phyloP scores from a whole-genome alignment of 2,113 vertebrate genomes.

The Ahaetulla prasina region DNA sequence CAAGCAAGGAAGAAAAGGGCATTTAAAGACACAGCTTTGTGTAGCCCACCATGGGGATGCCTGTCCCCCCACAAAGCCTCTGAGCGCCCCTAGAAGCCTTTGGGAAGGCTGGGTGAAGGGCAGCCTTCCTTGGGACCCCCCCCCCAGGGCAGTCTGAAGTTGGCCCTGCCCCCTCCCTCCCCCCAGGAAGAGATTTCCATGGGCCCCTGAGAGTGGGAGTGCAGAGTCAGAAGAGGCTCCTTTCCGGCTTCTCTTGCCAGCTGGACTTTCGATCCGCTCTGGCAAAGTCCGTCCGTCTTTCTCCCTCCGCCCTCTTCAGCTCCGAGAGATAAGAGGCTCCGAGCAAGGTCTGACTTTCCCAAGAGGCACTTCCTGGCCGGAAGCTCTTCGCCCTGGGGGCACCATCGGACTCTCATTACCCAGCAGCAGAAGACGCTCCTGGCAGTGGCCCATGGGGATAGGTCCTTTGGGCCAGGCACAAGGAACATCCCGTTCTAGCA shows the following conservation, averaged over 20 bases:
- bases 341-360: neutral
- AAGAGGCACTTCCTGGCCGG: neutral
- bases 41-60: neutral
- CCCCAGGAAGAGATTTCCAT: neutral
- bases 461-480: rapidly evolving
- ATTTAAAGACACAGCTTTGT: neutral
- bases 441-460: neutral
- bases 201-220: neutral
- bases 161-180: too few relatives aligned
- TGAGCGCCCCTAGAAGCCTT: neutral
- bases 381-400: neutral
- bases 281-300: neutral
- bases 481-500: neutral
- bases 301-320: neutral
- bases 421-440: neutral
- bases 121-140: neutral
- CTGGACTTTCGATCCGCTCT: neutral
- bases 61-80: neutral
- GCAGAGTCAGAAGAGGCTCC: neutral
- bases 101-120: neutral
- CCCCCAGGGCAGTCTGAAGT: neutral
- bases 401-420: neutral
- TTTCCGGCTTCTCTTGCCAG: neutral
- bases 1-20: neutral
- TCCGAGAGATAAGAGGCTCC: neutral